Evolutionary conservation across 2,113 vertebrate species (phyloP), one percentile per base, ranked within the genome.

Genomic region (Rhinoptilus africanus): DNA sequence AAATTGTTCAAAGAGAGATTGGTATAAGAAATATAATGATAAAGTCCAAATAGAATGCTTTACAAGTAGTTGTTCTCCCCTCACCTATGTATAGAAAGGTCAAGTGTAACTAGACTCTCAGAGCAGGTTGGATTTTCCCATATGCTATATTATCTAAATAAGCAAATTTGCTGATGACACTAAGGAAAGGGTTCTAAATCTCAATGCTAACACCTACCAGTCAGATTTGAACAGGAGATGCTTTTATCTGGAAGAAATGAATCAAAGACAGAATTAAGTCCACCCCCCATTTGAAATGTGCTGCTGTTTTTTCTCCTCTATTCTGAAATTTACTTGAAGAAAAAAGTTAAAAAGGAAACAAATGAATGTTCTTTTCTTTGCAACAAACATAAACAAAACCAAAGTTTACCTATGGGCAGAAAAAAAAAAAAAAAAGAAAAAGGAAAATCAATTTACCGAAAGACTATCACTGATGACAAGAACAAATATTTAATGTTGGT

Each of bases 301-400:
- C 10, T 88, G 9, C 8, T 32, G 3, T 66, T 4, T 4, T 35
- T 78, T 85, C 14, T 41, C 22, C n/a, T 78, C 7, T 32, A 2
- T 80, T 90, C 13, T 43, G 27, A 73, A 92, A 85, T 13, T 39
- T 30, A 22, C 19, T 57, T 85, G 24, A 88, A 82, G 19, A 23
- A 71, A 66, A 63, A 84, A 3, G 4, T 62, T 28, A 37, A 78
- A 80, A 85, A 63, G 6, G 2, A 82, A 78, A 82, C 3, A 67
- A 74, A 85, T 4, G 0, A 16, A 43, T 30, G 2, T 10, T 74
- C 0, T 50, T 74, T 62, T 32, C 4, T 85, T 91, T 82, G 4
- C 9, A 82, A 41, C 0, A 2, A 43, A 77, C 3, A 21, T 12
- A 35, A 64, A 7, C 7, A 69, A 77, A 80, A 8, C 0, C 4